phyloP scores from a whole-genome alignment of 2,113 vertebrate genomes.

The Scomber japonicus region DNA sequence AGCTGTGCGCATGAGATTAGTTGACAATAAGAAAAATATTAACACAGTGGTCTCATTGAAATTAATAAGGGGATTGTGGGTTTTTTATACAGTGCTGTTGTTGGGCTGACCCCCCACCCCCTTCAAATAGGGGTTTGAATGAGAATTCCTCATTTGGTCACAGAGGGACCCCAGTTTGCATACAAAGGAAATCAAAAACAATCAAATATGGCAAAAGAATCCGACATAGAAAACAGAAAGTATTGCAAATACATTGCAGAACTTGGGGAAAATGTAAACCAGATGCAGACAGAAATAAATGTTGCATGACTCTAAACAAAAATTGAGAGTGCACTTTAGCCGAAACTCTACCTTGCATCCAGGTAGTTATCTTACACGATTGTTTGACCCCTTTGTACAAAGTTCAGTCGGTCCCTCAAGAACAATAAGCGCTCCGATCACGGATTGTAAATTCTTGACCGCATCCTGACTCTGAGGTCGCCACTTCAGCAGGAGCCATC shows the following conservation, averaged over 20 bases:
- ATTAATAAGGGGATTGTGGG: neutral
- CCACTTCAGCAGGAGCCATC: slow-evolving; percentile 41
- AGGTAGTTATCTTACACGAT: slow-evolving; percentile 2
- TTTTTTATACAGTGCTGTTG: neutral
- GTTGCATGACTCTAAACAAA: no score
- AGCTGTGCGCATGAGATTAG: no score
- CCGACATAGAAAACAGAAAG: no score
- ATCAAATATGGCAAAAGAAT: neutral
- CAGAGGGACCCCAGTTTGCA: neutral
- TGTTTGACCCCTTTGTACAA: slow-evolving; percentile 21
- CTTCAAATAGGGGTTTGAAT: neutral
- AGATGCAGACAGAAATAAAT: no score
- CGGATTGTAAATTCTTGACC: slow-evolving; percentile 53
- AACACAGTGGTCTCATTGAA: neutral
- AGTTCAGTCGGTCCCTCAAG: slow-evolving; percentile 29
- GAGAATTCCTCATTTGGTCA: no score
- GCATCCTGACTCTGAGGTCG: slow-evolving; percentile 53
- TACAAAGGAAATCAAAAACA: neutral
- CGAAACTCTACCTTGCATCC: neutral
- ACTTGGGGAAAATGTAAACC: no score
- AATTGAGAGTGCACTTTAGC: no score
- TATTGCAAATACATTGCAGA: no score
- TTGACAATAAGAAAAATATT: no score
- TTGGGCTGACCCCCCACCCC: no score
- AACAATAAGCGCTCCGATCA: slow-evolving; percentile 19